Base-by-base conservation (phyloP, 2,113 vertebrate genomes). In the Oncorhynchus tshawytscha region DNA sequence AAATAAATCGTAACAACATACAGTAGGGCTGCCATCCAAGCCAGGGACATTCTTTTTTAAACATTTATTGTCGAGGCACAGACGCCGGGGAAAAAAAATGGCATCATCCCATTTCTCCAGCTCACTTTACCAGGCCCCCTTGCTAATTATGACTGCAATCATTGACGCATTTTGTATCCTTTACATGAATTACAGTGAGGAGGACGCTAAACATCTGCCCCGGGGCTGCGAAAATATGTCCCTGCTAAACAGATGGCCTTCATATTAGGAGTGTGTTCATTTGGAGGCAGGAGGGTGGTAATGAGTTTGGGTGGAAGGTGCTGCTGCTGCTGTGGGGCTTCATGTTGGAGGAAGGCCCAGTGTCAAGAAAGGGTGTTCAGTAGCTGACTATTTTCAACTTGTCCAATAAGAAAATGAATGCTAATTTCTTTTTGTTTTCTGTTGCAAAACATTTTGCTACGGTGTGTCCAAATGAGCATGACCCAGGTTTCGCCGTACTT, bases 231-330 rank as follows among this genome's bases (percentile, higher is more conserved):
- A 85, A 89, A 89, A 88, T 75, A 79, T 68, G 82, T 90, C 90
- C 88, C 89, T 88, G 88, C 84, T 84, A 75, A 92, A 89, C 92
- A 93, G 91, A 92, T 92, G 92, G 92, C 90, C 89, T 90, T 91
- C 88, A 85, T 90, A 90, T 92, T 86, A 87, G 85, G 84, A 77
- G 83, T 79, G 88, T 84, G 39, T 88, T 74, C 79, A 82, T 65
- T 57, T 80, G 72, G 82, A 82, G 81, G 85, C 84, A 86, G 85
- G 78, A 82, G 80, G 9, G 85, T 54, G 51, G 15, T 54, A 54
- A 54, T 70, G 67, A 75, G 78, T 70, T 54, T 54, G 51, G 51
- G 68, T 20, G 82, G 87, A 85, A 85, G 89, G 84, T 70, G 15
- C 39, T 45, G 39, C 51, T 54, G 39, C 60, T 51, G 49, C 51